phyloP scores from a whole-genome alignment of 2,888 invertebrate species.

The Cephus rjabovi region DNA sequence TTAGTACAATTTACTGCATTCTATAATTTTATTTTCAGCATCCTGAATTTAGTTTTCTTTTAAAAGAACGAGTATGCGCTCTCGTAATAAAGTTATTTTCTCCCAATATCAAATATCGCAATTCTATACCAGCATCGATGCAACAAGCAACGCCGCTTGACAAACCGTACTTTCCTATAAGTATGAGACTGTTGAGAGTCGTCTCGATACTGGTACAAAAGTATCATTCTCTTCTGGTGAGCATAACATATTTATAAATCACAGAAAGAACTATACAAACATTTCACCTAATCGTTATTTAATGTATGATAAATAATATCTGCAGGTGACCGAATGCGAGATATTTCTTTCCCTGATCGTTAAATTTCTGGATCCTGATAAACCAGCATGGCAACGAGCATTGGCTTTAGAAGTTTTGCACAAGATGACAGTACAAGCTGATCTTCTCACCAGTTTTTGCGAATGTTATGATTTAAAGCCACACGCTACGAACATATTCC shows the following conservation, averaged over 20 bases:
- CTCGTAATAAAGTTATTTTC: constrained; percentile 98
- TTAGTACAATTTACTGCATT: constrained; percentile 11
- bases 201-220: constrained; percentile 94
- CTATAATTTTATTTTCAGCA: constrained; percentile 73
- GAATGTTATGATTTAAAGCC: constrained; percentile 95
- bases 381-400: constrained; percentile 96
- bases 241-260: constrained; percentile 42
- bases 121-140: constrained; percentile 70
- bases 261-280: constrained; percentile 1
- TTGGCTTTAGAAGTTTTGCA: constrained; percentile 95
- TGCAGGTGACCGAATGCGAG: constrained; percentile 95
- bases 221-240: constrained; percentile 89
- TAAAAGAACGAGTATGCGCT: constrained; percentile 98
- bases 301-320: constrained; percentile 27
- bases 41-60: constrained; percentile 90
- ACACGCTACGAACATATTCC: constrained; percentile 91
- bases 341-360: constrained; percentile 97
- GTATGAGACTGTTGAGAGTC: constrained; percentile 92
- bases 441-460: constrained; percentile 90
- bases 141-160: constrained; percentile 79
- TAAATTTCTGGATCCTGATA: constrained; percentile 97
- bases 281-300: neutral
- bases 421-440: constrained; percentile 91
- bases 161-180: constrained; percentile 96
- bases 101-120: constrained; percentile 96